These are phyloP conservation scores for Eufriesea mexicana DNA, from an alignment of 1,140 invertebrate genomes.

Conservation along the genomic window DNA sequence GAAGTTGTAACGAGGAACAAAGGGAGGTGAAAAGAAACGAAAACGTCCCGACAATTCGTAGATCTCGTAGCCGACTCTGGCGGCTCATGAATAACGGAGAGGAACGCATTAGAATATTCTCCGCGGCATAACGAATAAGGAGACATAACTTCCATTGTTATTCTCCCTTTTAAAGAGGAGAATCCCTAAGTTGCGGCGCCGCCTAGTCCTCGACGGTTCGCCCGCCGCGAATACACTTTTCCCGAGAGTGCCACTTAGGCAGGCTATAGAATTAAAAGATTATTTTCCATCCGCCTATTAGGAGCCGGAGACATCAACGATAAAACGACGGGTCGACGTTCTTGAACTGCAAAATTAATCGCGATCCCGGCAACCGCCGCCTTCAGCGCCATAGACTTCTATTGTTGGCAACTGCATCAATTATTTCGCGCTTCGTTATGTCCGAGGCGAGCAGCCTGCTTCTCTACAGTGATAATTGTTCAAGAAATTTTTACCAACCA, in stretches of 20 bases:
- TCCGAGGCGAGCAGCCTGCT: too few species aligned
- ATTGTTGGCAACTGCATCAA: neutral
- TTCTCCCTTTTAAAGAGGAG: conserved; percentile 56
- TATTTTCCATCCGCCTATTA: conserved; percentile 10
- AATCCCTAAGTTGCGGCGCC: conserved; percentile 4
- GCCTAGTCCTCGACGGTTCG: neutral
- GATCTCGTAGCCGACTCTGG: conserved; percentile 57
- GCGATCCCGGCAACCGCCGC: too few species aligned
- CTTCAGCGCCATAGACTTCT: neutral
- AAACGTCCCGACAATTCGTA: conserved; percentile 60
- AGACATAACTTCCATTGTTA: conserved; percentile 65
- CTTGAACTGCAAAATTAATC: conserved; percentile 34
- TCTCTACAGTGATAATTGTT: too few species aligned
- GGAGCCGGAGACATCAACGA: neutral
- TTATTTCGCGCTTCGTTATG: neutral
- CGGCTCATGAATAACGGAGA: conserved; percentile 71
- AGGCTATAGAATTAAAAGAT: conserved; percentile 27
- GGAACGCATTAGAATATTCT: conserved; percentile 72
- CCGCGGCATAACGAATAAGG: conserved; percentile 66
- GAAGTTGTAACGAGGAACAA: conserved; percentile 59
- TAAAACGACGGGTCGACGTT: neutral
- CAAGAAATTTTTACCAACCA: too few species aligned
- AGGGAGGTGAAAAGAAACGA: conserved; percentile 43
- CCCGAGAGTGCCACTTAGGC: neutral
- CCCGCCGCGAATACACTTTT: conserved; percentile 19